Base-by-base conservation (phyloP, 2,888 invertebrate species). In the Agrilus biguttatus region DNA sequence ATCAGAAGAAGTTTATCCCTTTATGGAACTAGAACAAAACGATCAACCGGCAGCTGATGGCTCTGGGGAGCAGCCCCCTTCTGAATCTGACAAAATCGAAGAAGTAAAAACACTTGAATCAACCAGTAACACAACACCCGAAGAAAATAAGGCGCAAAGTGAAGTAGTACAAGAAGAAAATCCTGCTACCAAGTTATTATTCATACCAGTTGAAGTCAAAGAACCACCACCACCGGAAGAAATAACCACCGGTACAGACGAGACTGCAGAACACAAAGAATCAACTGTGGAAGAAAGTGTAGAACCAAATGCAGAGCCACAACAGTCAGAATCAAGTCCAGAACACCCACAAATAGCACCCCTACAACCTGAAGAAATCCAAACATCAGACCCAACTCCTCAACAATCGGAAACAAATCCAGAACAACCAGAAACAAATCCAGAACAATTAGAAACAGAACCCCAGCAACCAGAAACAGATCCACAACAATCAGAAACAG, bases 221-320 rank as follows among this genome's bases (percentile, higher is more conserved):
- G 19, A n/a, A 19, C 21, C 39, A 3, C 19, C 14, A 8, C 8
- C 14, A 19, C 14, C 19, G 21, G 39, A 39, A 39, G 21, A 12
- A 5, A 33, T 13, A 19, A 23, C 5, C 2, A 17, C 17, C 3
- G 4, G 17, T 17, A 17, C 17, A 2, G 17, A 17, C 5, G 33
- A 36, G 12, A 21, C 28, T 28, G 14, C 8, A 32, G 44, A 23
- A 40, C 36, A n/a, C n/a, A n/a, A n/a, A n/a, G n/a, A n/a, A n/a
- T n/a, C 40, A 35, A 44, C 19, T 21, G 46, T 41, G 47, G 33
- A 34, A 42, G 41, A 39, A 28, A 33, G n/a, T 10, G 36, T 14
- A 14, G 21, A 23, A 23, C 39, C 41, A 40, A 42, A 7, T 33
- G 28, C 21, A 21, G 6, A 5, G 7, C 21, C 4, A 21, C 21